A percentile compares a stretch with the other conserved stretches of the same genome.
phyloP scores from a whole-genome alignment of 2,797 vertebrate species.

The Semotilus atromaculatus region DNA sequence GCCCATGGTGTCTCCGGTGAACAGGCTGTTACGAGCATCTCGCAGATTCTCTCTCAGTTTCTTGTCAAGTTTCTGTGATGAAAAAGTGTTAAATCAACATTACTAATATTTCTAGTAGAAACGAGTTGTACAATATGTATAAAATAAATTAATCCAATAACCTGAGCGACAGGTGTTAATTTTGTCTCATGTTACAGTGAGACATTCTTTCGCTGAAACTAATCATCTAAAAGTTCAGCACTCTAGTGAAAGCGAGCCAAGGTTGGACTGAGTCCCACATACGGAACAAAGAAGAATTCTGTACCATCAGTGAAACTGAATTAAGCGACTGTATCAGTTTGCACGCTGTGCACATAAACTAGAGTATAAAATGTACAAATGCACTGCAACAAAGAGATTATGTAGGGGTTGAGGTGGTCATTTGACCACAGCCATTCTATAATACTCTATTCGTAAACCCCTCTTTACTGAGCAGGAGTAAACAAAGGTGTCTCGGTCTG shows the following conservation, averaged over 20 bases:
- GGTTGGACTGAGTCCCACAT: conserved; percentile 38
- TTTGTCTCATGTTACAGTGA: conserved; percentile 28
- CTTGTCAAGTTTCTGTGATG: conserved; percentile 93
- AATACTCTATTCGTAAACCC: background rate
- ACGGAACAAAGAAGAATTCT: conserved; percentile 45
- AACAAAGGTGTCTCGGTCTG: conserved; percentile 37
- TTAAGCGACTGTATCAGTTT: conserved; percentile 18
- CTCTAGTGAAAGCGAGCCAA: conserved; percentile 13
- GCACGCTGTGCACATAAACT: background rate
- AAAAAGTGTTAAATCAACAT: conserved; percentile 30
- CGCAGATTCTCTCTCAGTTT: conserved; percentile 96
- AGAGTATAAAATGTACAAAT: conserved; percentile 27
- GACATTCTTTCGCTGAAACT: conserved; percentile 34
- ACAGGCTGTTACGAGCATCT: conserved; percentile 97
- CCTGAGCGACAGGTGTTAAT: background rate
- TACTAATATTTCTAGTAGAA: conserved; percentile 23
- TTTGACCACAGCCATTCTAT: background rate
- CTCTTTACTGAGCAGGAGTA: background rate
- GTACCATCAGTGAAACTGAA: conserved; percentile 17
- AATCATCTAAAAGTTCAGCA: conserved; percentile 27
- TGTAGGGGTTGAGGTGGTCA: background rate
- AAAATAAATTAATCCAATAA: conserved; percentile 31
- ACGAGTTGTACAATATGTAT: background rate
- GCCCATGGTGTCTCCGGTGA: conserved; percentile 93
- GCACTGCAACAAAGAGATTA: conserved; percentile 12